These are phyloP conservation scores for Apamea anceps DNA, from an alignment of 2,888 invertebrate genomes.

Conservation along the genomic window DNA sequence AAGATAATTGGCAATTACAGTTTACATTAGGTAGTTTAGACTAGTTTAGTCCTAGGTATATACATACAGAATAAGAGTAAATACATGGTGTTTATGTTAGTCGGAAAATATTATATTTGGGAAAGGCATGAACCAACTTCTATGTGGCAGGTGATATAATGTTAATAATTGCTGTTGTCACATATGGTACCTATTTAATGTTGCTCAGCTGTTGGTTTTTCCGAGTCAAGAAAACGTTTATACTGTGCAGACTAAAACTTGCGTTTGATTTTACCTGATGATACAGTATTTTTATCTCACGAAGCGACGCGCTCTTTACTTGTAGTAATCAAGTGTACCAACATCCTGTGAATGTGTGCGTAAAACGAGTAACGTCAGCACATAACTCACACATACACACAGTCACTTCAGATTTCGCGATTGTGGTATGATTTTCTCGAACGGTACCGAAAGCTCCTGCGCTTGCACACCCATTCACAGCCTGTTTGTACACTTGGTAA, in stretches of 20 bases:
- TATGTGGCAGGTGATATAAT: not conserved
- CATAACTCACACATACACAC: too few species aligned
- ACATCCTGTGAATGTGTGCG: too few species aligned
- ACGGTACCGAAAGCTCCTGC: too few species aligned
- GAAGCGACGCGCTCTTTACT: too few species aligned
- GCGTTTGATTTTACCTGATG: not conserved
- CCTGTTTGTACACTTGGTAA: too few species aligned
- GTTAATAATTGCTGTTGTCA: conserved; percentile 8
- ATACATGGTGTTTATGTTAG: not conserved
- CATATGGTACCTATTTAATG: not conserved
- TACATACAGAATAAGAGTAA: not conserved
- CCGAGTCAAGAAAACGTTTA: not conserved
- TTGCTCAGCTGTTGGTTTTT: not conserved
- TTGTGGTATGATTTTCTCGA: too few species aligned
- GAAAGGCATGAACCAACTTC: not conserved
- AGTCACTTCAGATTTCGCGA: too few species aligned
- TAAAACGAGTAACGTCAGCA: too few species aligned
- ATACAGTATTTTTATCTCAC: too few species aligned
- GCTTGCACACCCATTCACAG: too few species aligned
- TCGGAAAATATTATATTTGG: conserved; percentile 14
- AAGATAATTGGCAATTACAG: conserved; percentile 18
- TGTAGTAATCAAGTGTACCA: too few species aligned
- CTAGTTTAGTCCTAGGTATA: conserved; percentile 12
- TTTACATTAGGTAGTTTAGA: not conserved
- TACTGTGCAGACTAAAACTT: not conserved